A percentile compares a stretch with the other conserved stretches of the same genome.
Conservation (phyloP, 1,140 invertebrate genomes). For the Scaptomyza hsui region DNA sequence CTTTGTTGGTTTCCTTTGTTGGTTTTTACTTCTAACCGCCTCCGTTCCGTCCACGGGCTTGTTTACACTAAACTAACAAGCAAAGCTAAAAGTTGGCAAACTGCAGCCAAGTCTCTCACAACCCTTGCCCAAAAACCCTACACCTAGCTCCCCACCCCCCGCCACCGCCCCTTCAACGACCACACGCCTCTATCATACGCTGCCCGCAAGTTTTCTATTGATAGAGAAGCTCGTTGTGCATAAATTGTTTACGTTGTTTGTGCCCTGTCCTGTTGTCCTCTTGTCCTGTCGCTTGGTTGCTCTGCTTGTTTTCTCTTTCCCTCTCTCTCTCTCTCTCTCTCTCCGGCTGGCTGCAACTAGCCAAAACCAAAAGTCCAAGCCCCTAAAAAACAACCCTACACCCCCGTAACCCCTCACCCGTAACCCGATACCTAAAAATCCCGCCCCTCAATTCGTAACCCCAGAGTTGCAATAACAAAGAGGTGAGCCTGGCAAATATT, state of each 20-base stretch:
- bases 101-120: conserved; percentile 53
- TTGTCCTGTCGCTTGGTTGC: conserved; percentile 8
- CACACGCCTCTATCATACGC: not conserved
- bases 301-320: conserved; percentile 5
- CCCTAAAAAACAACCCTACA: no score
- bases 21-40: conserved; percentile 9
- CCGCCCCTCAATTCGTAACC: conserved; percentile 14
- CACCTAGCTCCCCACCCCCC: no score
- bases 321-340: not conserved
- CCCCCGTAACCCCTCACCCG: not conserved
- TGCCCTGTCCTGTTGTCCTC: conserved; percentile 1
- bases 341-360: conserved; percentile 30
- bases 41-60: conserved; percentile 20
- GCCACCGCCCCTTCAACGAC: not conserved
- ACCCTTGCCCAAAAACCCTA: no score
- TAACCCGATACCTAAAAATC: not conserved
- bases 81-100: conserved; percentile 67
- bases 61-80: conserved; percentile 77
- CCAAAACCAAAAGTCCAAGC: conserved; percentile 7
- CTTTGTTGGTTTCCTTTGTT: conserved; percentile 19
- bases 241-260: conserved; percentile 73
- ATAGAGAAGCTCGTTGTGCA: conserved; percentile 64
- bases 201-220: conserved; percentile 30
- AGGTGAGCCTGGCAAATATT: conserved; percentile 62
- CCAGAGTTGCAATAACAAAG: conserved; percentile 48